Percentiles rank a stretch among this genome's conserved stretches.
Evolutionary conservation across 2,113 vertebrate species (phyloP).

Genomic region (Rhinichthys klamathensis): DNA sequence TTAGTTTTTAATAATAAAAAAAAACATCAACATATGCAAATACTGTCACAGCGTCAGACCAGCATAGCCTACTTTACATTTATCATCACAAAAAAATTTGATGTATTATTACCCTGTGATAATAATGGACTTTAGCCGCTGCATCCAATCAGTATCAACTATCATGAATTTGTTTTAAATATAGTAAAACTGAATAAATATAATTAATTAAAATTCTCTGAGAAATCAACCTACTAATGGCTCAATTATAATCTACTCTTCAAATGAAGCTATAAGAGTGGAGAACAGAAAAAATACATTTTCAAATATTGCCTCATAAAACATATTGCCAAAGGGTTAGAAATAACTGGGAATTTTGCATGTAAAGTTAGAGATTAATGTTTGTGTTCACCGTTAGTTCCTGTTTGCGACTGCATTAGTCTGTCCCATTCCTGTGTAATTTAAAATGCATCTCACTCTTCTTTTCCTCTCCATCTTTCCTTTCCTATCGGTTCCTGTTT

Average conservation of each 20-base stretch:
- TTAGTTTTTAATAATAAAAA: neutral
- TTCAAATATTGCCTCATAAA: neutral
- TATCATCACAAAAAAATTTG: neutral
- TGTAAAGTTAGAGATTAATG: neutral
- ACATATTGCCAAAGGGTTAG: conserved; percentile 19
- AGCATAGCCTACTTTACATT: neutral
- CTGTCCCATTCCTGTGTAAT: neutral
- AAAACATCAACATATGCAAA: neutral
- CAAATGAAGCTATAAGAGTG: too few species aligned
- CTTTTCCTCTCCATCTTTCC: neutral
- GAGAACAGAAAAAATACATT: neutral
- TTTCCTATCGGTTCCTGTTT: conserved; percentile 1
- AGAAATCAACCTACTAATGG: neutral
- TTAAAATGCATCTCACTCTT: conserved; percentile 4
- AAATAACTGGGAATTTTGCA: neutral
- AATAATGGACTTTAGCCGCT: too few species aligned
- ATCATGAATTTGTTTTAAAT: neutral
- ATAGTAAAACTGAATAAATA: neutral
- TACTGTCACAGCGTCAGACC: neutral
- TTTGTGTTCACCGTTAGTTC: neutral
- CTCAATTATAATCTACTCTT: neutral
- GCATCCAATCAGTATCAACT: neutral
- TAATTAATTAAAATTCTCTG: neutral
- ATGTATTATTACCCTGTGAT: too few species aligned
- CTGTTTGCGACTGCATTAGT: neutral